Evolutionary conservation across 2,888 invertebrate genomes (phyloP).

Genomic region (Scaeva pyrastri): DNA sequence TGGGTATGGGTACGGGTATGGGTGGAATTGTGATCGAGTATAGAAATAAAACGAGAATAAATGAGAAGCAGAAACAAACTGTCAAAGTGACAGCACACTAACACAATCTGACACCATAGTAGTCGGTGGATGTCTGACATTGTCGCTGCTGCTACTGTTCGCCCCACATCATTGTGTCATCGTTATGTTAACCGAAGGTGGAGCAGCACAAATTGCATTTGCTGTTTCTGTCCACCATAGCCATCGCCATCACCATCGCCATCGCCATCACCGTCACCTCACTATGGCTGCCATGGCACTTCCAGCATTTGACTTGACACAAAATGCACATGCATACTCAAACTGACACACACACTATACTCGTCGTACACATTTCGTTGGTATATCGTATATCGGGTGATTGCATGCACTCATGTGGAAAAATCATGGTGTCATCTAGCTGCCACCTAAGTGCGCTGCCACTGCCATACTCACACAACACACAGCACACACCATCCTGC

Average conservation of each 20-base stretch:
- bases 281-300: slow-evolving; percentile 53
- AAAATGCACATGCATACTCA: slow-evolving; percentile 56
- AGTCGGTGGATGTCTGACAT: slow-evolving; percentile 71
- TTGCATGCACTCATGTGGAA: slow-evolving; percentile 75
- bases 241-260: slow-evolving; percentile 36
- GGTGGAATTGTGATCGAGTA: slow-evolving; percentile 13
- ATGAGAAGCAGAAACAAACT: slow-evolving; percentile 74
- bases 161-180: slow-evolving; percentile 74
- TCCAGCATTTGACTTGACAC: slow-evolving; percentile 71
- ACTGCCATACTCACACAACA: slow-evolving; percentile 53
- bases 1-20: not conserved
- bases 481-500: slow-evolving; percentile 2
- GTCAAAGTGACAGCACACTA: slow-evolving; percentile 76
- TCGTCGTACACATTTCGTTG: not conserved
- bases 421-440: slow-evolving; percentile 75
- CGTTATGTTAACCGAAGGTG: slow-evolving; percentile 74
- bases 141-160: slow-evolving; percentile 69
- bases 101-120: slow-evolving; percentile 76
- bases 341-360: slow-evolving; percentile 33
- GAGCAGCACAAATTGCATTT: slow-evolving; percentile 75
- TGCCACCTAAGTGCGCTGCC: slow-evolving; percentile 73
- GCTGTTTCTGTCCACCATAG: slow-evolving; percentile 60
- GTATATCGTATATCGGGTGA: slow-evolving; percentile 51
- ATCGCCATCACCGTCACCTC: slow-evolving; percentile 44
- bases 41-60: slow-evolving; percentile 65